A percentile compares a stretch with the other conserved stretches of the same genome.
Conservation (phyloP, 2,888 invertebrate genomes). For the Oxyteleia sp. region DNA sequence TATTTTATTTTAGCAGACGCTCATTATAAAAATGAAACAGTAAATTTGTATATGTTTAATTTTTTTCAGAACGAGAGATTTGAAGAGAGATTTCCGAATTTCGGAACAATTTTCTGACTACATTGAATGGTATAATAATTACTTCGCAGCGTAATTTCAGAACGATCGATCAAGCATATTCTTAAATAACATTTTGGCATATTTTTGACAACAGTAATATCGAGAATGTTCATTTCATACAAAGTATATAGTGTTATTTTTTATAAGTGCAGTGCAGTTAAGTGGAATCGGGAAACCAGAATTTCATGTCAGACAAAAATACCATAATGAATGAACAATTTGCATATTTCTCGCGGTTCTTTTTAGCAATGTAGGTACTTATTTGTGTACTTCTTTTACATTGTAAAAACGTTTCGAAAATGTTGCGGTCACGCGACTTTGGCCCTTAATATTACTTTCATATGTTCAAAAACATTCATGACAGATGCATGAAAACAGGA, state of each 20-base stretch:
- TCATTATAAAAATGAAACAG: background rate
- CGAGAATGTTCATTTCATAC: slow-evolving; percentile 41
- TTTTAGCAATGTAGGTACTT: slow-evolving; percentile 67
- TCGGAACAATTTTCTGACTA: background rate
- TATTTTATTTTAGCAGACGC: too few species aligned
- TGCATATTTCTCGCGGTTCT: slow-evolving; percentile 70
- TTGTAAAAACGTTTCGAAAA: slow-evolving; percentile 71
- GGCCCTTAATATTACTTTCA: slow-evolving; percentile 72
- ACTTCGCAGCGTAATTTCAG: slow-evolving; percentile 21
- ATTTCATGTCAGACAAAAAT: slow-evolving; percentile 69
- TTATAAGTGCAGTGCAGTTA: slow-evolving; percentile 61
- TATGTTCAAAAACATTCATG: slow-evolving; percentile 67
- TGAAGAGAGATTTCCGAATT: background rate
- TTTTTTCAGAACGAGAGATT: background rate
- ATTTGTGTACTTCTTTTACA: slow-evolving; percentile 70
- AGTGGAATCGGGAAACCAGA: slow-evolving; percentile 63
- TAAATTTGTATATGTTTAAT: background rate
- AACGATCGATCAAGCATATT: slow-evolving; percentile 28
- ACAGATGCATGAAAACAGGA: slow-evolving; percentile 69
- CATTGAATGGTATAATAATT: slow-evolving; percentile 18
- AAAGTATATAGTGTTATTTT: slow-evolving; percentile 52
- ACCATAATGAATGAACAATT: slow-evolving; percentile 70
- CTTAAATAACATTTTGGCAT: slow-evolving; percentile 47
- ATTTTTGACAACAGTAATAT: slow-evolving; percentile 53
- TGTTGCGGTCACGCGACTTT: slow-evolving; percentile 74